Conservation (phyloP, 2,797 vertebrate genomes). For the Xenentodon cancila region DNA sequence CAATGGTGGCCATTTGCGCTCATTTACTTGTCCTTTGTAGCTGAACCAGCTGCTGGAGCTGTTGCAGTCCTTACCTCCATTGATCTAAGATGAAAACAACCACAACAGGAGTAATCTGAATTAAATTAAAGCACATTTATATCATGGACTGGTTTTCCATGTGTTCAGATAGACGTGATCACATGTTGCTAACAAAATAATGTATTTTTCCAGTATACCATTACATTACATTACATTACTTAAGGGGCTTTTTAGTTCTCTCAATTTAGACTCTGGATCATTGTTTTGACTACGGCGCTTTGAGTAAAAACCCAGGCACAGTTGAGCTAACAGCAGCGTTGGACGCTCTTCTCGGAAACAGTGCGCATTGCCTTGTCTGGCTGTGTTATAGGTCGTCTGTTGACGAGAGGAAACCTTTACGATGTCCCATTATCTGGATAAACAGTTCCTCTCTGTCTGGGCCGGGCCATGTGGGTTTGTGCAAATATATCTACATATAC, state of each 20-base stretch:
- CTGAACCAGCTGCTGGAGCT: slow-evolving; percentile 5
- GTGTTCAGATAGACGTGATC: slow-evolving; percentile 12
- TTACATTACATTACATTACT: slow-evolving; percentile 27
- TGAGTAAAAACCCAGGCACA: slow-evolving; percentile 74
- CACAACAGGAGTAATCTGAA: slow-evolving; percentile 10
- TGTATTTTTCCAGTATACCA: slow-evolving; percentile 12
- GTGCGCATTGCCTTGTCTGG: slow-evolving; percentile 74
- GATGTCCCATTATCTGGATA: slow-evolving; percentile 63
- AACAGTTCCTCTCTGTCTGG: slow-evolving; percentile 73
- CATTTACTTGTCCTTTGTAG: slow-evolving; percentile 10
- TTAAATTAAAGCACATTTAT: slow-evolving; percentile 9
- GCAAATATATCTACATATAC: slow-evolving; percentile 15
- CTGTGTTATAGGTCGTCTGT: slow-evolving; percentile 67
- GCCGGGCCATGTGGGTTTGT: slow-evolving; percentile 33
- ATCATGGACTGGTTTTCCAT: slow-evolving; percentile 2
- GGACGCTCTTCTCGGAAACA: slow-evolving; percentile 70
- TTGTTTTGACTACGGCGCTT: slow-evolving; percentile 42
- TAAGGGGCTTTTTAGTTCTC: slow-evolving; percentile 26
- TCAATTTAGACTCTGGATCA: slow-evolving; percentile 39
- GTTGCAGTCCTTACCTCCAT: slow-evolving; percentile 3
- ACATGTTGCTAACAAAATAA: slow-evolving; percentile 15
- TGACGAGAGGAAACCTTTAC: slow-evolving; percentile 51
- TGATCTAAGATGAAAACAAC: slow-evolving; percentile 11
- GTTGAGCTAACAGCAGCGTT: slow-evolving; percentile 60
- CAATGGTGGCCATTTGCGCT: slow-evolving; percentile 21